Evolutionary conservation across 1,140 invertebrate genomes (phyloP).

Genomic region (Galendromus occidentalis): DNA sequence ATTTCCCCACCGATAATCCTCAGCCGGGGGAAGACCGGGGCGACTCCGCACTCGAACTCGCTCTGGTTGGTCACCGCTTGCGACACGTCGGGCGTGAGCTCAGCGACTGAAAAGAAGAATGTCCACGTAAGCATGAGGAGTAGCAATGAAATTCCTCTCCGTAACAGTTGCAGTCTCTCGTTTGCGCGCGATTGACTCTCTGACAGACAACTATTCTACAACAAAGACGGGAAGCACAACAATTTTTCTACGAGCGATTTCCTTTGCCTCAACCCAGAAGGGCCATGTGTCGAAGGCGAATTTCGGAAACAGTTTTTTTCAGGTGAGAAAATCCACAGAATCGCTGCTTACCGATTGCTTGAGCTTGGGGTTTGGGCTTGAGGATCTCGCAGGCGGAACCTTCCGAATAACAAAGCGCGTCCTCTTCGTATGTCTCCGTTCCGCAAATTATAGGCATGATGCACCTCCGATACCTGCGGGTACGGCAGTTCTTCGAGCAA

Average conservation of each 20-base stretch:
- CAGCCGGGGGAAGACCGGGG: slow-evolving; percentile 22
- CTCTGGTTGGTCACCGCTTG: neutral
- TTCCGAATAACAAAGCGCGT: slow-evolving; percentile 60
- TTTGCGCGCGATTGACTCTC: too few species aligned
- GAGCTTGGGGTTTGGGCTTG: slow-evolving; percentile 27
- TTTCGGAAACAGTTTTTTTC: too few species aligned
- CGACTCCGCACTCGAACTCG: neutral
- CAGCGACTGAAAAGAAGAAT: too few species aligned
- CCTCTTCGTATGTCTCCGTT: slow-evolving; percentile 48
- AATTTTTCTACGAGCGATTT: too few species aligned
- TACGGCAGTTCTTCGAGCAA: slow-evolving; percentile 38
- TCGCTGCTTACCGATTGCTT: slow-evolving; percentile 4
- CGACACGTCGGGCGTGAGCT: neutral
- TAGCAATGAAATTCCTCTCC: too few species aligned
- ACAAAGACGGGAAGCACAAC: too few species aligned
- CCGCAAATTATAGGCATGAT: slow-evolving; percentile 48
- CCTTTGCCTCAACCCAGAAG: too few species aligned
- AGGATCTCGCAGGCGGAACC: slow-evolving; percentile 53
- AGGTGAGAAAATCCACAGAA: too few species aligned
- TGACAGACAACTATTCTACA: too few species aligned
- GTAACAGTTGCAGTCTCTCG: too few species aligned
- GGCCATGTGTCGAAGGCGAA: too few species aligned
- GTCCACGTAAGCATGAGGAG: too few species aligned
- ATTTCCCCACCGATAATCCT: slow-evolving; percentile 67
- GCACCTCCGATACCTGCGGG: slow-evolving; percentile 45